phyloP scores from a whole-genome alignment of 1,140 invertebrate species.

The Aphidius ervi region DNA sequence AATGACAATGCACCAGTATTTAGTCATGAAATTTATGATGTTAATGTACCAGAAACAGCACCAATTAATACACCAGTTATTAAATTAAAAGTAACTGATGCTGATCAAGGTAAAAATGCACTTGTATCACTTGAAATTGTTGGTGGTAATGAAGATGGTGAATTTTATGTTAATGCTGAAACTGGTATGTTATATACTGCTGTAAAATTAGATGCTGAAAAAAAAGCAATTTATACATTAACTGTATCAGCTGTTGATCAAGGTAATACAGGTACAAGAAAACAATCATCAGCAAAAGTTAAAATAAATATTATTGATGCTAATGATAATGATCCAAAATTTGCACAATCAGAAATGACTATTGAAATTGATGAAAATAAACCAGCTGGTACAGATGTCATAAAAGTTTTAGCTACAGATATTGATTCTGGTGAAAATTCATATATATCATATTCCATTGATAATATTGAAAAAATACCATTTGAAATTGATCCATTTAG shows the following conservation, averaged over 20 bases:
- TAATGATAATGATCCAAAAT: constrained; percentile 90
- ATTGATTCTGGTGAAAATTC: constrained; percentile 90
- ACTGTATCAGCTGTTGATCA: constrained; percentile 89
- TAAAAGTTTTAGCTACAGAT: constrained; percentile 80
- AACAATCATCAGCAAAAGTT: constrained; percentile 86
- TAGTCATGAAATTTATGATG: constrained; percentile 82
- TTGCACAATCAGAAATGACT: constrained; percentile 66
- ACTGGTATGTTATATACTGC: constrained; percentile 88
- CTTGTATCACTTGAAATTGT: constrained; percentile 85
- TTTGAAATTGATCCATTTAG: constrained; percentile 96
- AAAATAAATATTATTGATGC: constrained; percentile 81
- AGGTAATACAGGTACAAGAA: constrained; percentile 75
- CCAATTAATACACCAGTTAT: constrained; percentile 86
- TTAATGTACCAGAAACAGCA: constrained; percentile 81
- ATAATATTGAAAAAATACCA: constrained; percentile 82
- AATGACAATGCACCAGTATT: constrained; percentile 88
- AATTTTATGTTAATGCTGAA: constrained; percentile 81
- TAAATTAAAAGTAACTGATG: constrained; percentile 79
- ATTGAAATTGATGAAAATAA: constrained; percentile 82
- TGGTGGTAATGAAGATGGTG: constrained; percentile 83
- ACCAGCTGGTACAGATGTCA: constrained; percentile 75
- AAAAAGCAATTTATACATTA: constrained; percentile 81
- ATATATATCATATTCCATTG: constrained; percentile 89
- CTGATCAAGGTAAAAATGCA: constrained; percentile 77
- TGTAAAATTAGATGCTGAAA: constrained; percentile 81